These are phyloP conservation scores for Propsilocerus akamusi DNA, from an alignment of 1,140 invertebrate species.

Conservation along the genomic window DNA sequence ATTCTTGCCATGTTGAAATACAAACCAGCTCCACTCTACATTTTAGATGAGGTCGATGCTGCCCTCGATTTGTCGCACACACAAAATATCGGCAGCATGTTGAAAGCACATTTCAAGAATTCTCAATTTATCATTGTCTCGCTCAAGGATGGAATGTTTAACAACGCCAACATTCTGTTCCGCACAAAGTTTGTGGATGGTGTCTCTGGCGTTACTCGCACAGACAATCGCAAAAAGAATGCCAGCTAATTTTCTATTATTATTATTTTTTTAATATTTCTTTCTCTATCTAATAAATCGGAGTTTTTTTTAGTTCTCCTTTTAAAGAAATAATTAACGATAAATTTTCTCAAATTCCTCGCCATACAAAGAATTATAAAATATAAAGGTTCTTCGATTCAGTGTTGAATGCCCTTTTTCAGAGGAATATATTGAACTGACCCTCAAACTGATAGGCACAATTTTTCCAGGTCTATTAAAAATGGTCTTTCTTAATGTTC, in stretches of 20 bases:
- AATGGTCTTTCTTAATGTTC: not conserved
- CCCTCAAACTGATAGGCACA: too few species aligned
- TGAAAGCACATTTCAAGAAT: conserved; percentile 82
- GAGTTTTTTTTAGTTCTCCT: too few species aligned
- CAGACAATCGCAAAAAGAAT: conserved; percentile 19
- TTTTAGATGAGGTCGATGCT: conserved; percentile 97
- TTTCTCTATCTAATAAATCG: too few species aligned
- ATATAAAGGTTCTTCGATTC: too few species aligned
- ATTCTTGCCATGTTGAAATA: conserved; percentile 93
- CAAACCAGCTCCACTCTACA: conserved; percentile 96
- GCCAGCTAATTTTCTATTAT: too few species aligned
- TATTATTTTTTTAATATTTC: too few species aligned
- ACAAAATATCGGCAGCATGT: conserved; percentile 95
- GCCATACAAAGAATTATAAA: not conserved
- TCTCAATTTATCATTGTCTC: conserved; percentile 98
- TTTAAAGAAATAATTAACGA: not conserved
- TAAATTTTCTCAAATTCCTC: not conserved
- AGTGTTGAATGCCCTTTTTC: not conserved
- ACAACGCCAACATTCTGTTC: conserved; percentile 96
- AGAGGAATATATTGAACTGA: not conserved
- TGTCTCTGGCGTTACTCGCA: conserved; percentile 71
- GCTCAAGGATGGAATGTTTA: conserved; percentile 98
- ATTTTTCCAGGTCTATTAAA: not conserved
- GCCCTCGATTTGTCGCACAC: conserved; percentile 96
- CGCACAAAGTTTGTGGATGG: conserved; percentile 91